These are phyloP conservation scores for Agelas oroides DNA, from an alignment of 37 sponge, comb jelly and placozoan genomes.

Conservation along the genomic window DNA sequence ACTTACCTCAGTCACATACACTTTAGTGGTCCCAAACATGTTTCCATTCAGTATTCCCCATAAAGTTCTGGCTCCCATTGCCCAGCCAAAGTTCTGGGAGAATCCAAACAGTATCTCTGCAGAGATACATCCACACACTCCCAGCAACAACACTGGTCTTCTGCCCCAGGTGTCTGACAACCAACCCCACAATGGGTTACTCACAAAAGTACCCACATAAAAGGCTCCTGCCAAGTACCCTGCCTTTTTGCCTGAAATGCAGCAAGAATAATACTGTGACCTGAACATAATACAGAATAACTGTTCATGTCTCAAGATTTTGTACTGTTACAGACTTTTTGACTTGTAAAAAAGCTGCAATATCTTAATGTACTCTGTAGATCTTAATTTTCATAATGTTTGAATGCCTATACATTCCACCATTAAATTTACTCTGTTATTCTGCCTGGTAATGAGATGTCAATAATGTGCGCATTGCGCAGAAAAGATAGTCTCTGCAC, in stretches of 20 bases:
- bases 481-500: no score
- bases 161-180: conserved; percentile 71
- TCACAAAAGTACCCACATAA: conserved; percentile 63
- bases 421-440: no score
- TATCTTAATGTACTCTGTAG: no score
- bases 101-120: conserved; percentile 63
- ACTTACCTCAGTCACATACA: conserved; percentile 87
- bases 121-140: conserved; percentile 45
- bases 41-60: conserved; percentile 87
- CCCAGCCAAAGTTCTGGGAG: conserved; percentile 81
- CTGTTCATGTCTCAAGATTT: no score
- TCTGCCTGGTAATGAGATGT: no score
- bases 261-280: no score
- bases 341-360: no score
- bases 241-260: conserved; percentile 41
- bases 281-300: no score
- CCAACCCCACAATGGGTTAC: conserved; percentile 79
- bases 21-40: conserved; percentile 74
- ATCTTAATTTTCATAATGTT: no score
- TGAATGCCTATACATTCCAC: no score
- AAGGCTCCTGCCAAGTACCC: conserved; percentile 72
- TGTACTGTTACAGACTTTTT: no score
- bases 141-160: conserved; percentile 66
- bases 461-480: no score
- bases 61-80: conserved; percentile 61